phyloP scores from a whole-genome alignment of 2,113 vertebrate genomes.

The Dendropsophus ebraccatus region DNA sequence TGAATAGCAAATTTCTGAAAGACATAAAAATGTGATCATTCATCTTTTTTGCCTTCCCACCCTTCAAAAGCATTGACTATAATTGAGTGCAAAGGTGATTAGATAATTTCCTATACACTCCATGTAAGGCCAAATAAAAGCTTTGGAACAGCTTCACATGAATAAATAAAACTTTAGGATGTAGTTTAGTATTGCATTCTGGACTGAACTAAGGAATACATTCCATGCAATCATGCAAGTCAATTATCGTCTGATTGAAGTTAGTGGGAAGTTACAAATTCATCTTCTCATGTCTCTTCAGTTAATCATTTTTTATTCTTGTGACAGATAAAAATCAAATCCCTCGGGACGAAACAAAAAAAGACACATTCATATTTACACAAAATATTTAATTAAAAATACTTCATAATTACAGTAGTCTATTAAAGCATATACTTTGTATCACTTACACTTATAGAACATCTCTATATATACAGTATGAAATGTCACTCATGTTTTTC shows the following conservation, averaged over 20 bases:
- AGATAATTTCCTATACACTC: background rate
- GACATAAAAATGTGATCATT: background rate
- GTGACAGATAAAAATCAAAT: constrained; percentile 21
- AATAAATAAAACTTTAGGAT: background rate
- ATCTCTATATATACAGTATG: constrained; percentile 96
- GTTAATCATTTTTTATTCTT: constrained; percentile 63
- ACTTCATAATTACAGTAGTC: constrained; percentile 99
- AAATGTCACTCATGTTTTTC: constrained; percentile 85
- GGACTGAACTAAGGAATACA: constrained; percentile 63
- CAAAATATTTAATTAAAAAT: constrained; percentile 97
- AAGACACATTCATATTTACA: constrained; percentile 93
- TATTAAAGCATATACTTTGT: constrained; percentile 96
- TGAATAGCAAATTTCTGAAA: background rate
- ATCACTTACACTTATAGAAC: constrained; percentile 94
- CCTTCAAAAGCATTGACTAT: background rate
- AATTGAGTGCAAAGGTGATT: background rate
- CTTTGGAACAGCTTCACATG: background rate
- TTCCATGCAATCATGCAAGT: constrained; percentile 81
- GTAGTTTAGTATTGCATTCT: background rate
- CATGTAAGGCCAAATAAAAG: background rate
- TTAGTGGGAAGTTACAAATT: constrained; percentile 18
- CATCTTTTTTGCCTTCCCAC: background rate
- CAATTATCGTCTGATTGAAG: constrained; percentile 60
- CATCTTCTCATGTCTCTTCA: constrained; percentile 8
- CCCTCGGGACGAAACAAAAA: constrained; percentile 68